Evolutionary conservation across 2,797 vertebrate species (phyloP), one percentile per base, ranked within the genome.

Genomic region (Vespertilio murinus): DNA sequence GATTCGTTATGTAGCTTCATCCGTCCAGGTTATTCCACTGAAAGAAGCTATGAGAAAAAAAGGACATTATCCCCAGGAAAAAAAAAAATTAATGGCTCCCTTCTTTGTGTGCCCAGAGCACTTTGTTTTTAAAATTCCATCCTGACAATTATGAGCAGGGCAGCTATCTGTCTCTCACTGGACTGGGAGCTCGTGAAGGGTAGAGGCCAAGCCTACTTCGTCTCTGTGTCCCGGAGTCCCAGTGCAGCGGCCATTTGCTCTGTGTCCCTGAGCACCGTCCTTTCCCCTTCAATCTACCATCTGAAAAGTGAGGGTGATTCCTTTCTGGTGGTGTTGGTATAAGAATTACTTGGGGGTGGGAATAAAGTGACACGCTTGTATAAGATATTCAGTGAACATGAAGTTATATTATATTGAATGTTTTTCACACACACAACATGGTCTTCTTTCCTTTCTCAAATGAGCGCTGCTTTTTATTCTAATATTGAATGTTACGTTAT

Each of bases 121-220:
- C 12, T 88, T 88, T 42, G 8, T 74, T 92, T 92, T 80, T 82
- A 84, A 82, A 82, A 74, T 74, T 88, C 67, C 45, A 35, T 49
- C 61, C 75, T 74, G 30, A 65, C 23, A 71, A 12, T 65, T 61
- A 78, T 22, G 52, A 78, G 16, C 28, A 1, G 28, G 52, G 25
- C 61, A 83, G 49, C 22, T 77, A 59, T 42, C 54, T 83, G 8
- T 49, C 42, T 73, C 33, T 77, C 38, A 59, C 10, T 54, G 61
- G 33, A 70, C 20, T 74, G 30, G 78, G 25, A 91, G 23, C 47
- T 93, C 35, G 30, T 65, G 30, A 83, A 75, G 38, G 45, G 17
- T 45, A 3, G 47, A 79, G n/a, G 20, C 6, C 73, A 79, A 2
- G 25, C 25, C 23, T 64, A 54, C 74, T 89, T 91, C 40, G 78